Evolutionary conservation across 2,797 vertebrate genomes (phyloP), one percentile per base, ranked within the genome.

Genomic region (Triplophysa yarkandensis): DNA sequence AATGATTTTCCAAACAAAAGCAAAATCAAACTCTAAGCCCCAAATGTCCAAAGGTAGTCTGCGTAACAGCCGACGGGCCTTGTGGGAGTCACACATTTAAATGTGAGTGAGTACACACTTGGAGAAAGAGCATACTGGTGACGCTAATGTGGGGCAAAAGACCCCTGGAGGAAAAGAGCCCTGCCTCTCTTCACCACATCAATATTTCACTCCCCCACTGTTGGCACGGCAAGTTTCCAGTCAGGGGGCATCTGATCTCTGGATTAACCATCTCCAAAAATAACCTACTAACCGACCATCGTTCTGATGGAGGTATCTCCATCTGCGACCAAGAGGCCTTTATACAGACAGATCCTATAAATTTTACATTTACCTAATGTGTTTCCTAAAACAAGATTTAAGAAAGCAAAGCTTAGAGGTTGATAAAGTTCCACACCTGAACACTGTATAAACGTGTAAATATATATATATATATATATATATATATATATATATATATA

Each of bases 141-240:
- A 79, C 67, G 75, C 57, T 78, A 80, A 80, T 80, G 74, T 76
- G 71, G 76, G 72, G 75, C 78, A 83, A 83, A 80, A 55, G 55
- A 76, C 78, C 77, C 75, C 82, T 75, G 65, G 69, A 78, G 72
- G 74, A 80, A 75, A 62, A 64, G 30, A 21, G 61, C 55, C 72
- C 52, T 34, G 77, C 68, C 70, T 70, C 74, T 77, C 64, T 70
- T 60, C 71, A 68, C 68, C 80, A 76, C 80, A 83, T 83, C 72
- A 83, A 83, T 83, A 81, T 83, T 83, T 83, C 57, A 83, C 64
- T 78, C 68, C 65, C 80, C 74, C 79, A 74, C 78, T 78, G 77
- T 74, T 76, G 74, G 76, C 77, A 63, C 77, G 68, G 74, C 48
- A 65, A 64, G 66, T 74, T 79, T 78, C 43, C 72, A n/a, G 55